Base-by-base conservation (phyloP, 2,797 vertebrate species). In the Diglossa cyanea region DNA sequence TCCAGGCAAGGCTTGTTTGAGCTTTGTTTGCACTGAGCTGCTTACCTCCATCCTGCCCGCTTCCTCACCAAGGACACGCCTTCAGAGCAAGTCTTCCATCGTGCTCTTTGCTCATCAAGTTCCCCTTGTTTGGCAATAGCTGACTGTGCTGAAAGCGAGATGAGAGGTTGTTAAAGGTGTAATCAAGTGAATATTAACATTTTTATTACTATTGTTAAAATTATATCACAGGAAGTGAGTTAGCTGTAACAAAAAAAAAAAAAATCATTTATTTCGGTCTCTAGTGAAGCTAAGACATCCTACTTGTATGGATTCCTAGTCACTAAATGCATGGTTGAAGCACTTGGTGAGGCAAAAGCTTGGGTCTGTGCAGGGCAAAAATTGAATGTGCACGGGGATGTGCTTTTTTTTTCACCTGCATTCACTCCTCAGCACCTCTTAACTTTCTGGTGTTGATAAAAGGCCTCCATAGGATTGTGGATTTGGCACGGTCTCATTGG, bases 381-480 rank as follows among this genome's bases (percentile, higher is more conserved):
- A 57, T 12, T 13, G 9, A 61, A 37, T 24, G 20, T 81, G 8
- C 18, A 71, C 1, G 2, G 16, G 30, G 13, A 42, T 44, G 1
- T 67, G 5, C 5, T 44, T 58, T 85, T 79, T 80, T 54, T 39
- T 4, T 0, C 1, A 1, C 6, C 7, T 73, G 21, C 31, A 0
- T 80, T 88, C 20, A 55, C 8, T 42, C n/a, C 42, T 78, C 26
- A 54, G 39, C 54, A 53, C 35, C 66, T 74, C 61, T 66, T 70
- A 60, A 53, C 40, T 71, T 77, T 30, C 9, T 45, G 47, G 9
- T 68, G 47, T 45, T 87, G 71, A 26, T 71, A 54, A 35, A 88
- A 88, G 30, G 4, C 47, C 47, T 88, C 57, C 18, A 2, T 44
- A 62, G 31, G 24, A 58, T 3, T 80, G 40, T 61, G 57, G 11